A percentile compares a stretch with the other conserved stretches of the same genome.
Evolutionary conservation across 30 jellyfish, hydroid and myxozoan species (phyloP).

Genomic region (Aurelia sp.): DNA sequence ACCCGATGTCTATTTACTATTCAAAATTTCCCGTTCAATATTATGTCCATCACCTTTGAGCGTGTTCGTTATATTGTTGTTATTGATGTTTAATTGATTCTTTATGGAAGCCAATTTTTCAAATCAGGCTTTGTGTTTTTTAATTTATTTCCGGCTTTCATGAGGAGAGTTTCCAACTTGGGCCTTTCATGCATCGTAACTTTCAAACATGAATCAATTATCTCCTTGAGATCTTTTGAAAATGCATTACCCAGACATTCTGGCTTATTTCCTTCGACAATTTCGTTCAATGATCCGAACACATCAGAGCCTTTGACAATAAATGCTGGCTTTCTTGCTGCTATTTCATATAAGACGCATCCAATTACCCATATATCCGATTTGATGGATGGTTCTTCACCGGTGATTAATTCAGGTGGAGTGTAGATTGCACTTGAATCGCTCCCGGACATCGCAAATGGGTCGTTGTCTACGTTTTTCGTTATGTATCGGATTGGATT

Average conservation of each 20-base stretch:
- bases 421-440: slow-evolving; percentile 65
- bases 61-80: too few relatives aligned
- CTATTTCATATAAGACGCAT: slow-evolving; percentile 57
- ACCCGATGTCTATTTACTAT: too few relatives aligned
- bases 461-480: slow-evolving; percentile 41
- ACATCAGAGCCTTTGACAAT: slow-evolving; percentile 29
- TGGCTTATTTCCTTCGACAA: slow-evolving; percentile 79
- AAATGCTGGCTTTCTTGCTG: slow-evolving; percentile 73
- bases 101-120: slow-evolving; percentile 16
- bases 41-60: too few relatives aligned
- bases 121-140: slow-evolving; percentile 1
- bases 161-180: slow-evolving; percentile 17
- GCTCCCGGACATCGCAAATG: slow-evolving; percentile 65
- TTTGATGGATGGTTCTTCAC: slow-evolving; percentile 57
- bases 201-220: slow-evolving; percentile 48
- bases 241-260: slow-evolving; percentile 24
- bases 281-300: slow-evolving; percentile 51
- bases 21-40: too few relatives aligned
- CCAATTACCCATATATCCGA: slow-evolving; percentile 66
- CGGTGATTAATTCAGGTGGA: slow-evolving; percentile 73
- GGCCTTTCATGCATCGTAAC: slow-evolving; percentile 43
- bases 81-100: too few relatives aligned
- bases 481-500: slow-evolving; percentile 48
- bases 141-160: slow-evolving; percentile 39
- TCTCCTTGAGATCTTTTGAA: slow-evolving; percentile 43